phyloP scores from a whole-genome alignment of 2,888 invertebrate species.

The Latrodectus elegans region DNA sequence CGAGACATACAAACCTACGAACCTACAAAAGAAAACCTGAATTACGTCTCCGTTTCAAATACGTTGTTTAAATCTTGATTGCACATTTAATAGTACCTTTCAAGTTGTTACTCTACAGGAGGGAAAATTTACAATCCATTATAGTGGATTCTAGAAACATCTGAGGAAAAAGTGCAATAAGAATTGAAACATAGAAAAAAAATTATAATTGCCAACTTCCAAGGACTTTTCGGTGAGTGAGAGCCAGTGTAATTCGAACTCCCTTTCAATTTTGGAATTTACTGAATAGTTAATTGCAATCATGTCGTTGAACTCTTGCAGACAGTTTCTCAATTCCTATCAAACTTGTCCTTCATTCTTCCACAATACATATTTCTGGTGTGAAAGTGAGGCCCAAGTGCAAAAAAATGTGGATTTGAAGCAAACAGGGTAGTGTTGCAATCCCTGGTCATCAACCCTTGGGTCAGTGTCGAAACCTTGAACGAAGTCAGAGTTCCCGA shows the following conservation, averaged over 20 bases:
- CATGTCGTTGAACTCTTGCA: slow-evolving; percentile 3
- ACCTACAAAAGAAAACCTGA: too few relatives aligned
- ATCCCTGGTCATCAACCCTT: slow-evolving; percentile 23
- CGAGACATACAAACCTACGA: too few relatives aligned
- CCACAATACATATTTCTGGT: background rate
- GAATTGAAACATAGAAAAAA: background rate
- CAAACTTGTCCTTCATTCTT: slow-evolving; percentile 9
- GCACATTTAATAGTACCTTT: too few relatives aligned
- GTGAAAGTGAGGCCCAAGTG: background rate
- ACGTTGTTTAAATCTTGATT: too few relatives aligned
- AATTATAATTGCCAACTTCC: background rate
- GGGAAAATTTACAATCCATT: too few relatives aligned
- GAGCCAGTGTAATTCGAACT: background rate
- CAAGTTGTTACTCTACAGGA: too few relatives aligned
- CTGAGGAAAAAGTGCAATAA: too few relatives aligned
- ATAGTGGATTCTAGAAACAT: too few relatives aligned
- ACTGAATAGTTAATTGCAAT: background rate
- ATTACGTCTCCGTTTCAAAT: too few relatives aligned
- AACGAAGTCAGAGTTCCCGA: background rate
- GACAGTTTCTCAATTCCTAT: slow-evolving; percentile 9
- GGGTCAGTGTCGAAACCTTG: slow-evolving; percentile 25
- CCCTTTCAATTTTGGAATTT: background rate
- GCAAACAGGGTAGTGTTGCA: slow-evolving; percentile 25
- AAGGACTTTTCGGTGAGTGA: background rate
- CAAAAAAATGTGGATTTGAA: background rate